A percentile compares a stretch with the other conserved stretches of the same genome.
phyloP scores from a whole-genome alignment of 2,797 vertebrate genomes.

The Lepilemur ruficaudatus region DNA sequence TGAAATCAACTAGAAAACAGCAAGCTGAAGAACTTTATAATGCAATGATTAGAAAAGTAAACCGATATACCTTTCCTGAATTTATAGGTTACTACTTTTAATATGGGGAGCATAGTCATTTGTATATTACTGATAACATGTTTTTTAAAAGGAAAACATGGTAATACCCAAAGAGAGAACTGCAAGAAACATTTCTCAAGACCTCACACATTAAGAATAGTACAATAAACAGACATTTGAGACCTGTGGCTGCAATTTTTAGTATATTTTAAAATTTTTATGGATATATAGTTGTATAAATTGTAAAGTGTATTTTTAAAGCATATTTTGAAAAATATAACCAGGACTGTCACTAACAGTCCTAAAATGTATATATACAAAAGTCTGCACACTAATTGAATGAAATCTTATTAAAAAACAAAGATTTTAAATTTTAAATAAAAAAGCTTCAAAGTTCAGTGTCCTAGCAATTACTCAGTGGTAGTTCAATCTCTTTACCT shows the following conservation, averaged over 20 bases:
- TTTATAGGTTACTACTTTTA: conserved; percentile 16
- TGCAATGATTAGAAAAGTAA: background rate
- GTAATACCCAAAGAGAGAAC: background rate
- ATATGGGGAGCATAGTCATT: background rate
- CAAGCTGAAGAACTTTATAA: background rate
- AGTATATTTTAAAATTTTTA: background rate
- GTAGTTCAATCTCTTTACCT: background rate
- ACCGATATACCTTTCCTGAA: background rate
- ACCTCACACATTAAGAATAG: background rate
- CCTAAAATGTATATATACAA: background rate
- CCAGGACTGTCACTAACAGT: background rate
- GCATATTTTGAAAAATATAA: background rate
- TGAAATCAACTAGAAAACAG: background rate
- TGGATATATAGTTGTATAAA: background rate
- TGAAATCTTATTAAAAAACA: background rate
- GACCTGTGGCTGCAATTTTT: background rate
- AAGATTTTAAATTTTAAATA: background rate
- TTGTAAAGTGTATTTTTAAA: background rate
- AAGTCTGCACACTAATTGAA: background rate
- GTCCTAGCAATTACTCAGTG: background rate
- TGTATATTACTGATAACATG: background rate
- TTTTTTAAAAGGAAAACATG: background rate
- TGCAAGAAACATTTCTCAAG: background rate
- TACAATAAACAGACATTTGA: background rate
- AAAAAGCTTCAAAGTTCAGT: background rate